Base-by-base conservation (phyloP, 2,113 vertebrate genomes). In the Calidris pugnax region DNA sequence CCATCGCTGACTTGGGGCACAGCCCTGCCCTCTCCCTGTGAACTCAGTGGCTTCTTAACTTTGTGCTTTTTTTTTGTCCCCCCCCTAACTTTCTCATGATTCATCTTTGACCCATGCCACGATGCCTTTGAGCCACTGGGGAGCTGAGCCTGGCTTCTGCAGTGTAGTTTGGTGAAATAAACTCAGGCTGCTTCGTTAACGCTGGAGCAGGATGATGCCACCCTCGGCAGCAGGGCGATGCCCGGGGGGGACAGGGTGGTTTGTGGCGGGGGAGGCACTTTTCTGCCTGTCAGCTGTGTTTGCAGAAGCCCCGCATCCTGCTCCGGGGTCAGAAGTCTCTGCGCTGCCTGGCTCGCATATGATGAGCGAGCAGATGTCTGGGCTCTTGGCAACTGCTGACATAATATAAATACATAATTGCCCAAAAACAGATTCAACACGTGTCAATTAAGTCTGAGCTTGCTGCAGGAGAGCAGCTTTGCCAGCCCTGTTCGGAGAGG, bases 341-440 rank as follows among this genome's bases (percentile, higher is more conserved):
- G 2, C 0, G 1, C 85, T 94, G 90, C 92, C 78, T 80, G 87
- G 67, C 89, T 91, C 18, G 0, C 18, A 5, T 69, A 74, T 45
- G 96, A 93, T 91, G 94, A 63, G 55, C 0, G 23, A 96, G 94
- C 97, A 97, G 95, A 90, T 97, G 87, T 93, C 91, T 53, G 11
- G 81, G 87, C 90, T 96, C 62, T 83, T 82, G 86, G 84, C 92
- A 92, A 56, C 79, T 95, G 88, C 96, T 97, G 95, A 96, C 93
- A 96, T 86, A 48, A 62, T 90, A 79, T 41, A 96, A 97, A 93
- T 85, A 56, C 82, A 82, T 93, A 93, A 93, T 94, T 96, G 89
- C 78, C 84, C 85, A 86, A 88, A 93, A 93, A 87, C 87, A 51
- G 75, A 39, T 81, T 77, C 87, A 95, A 85, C 95, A 93, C 1